Evolutionary conservation across 2,113 vertebrate species (phyloP).

Genomic region (Malurus alboscapulatus): DNA sequence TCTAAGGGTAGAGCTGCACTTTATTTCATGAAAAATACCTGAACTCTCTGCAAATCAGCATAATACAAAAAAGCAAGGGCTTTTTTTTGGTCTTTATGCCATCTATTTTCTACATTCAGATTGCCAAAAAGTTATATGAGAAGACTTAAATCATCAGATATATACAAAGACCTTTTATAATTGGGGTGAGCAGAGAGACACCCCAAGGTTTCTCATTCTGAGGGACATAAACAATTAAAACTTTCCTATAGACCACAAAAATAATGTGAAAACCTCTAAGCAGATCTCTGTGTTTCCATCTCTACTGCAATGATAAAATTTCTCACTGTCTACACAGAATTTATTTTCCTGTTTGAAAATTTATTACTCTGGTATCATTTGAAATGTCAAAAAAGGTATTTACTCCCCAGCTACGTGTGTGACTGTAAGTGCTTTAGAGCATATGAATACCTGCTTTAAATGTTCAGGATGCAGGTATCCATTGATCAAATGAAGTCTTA

Average conservation of each 20-base stretch:
- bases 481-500: background rate
- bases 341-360: background rate
- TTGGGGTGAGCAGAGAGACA: background rate
- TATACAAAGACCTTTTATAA: background rate
- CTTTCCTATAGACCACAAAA: background rate
- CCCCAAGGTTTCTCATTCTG: rapidly evolving
- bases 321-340: background rate
- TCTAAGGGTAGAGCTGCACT: background rate
- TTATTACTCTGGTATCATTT: background rate
- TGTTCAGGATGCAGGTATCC: background rate
- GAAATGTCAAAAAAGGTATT: background rate
- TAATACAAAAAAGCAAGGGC: background rate
- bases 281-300: background rate
- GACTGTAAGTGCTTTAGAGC: background rate
- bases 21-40: background rate
- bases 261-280: background rate
- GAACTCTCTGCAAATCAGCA: background rate
- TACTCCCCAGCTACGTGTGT: background rate
- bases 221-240: background rate
- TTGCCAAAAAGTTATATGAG: background rate
- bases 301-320: background rate
- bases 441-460: background rate
- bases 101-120: background rate
- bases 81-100: background rate
- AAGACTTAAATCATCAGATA: background rate